Base-by-base conservation (phyloP, 2,797 vertebrate species). In the Stomatorhinus walkeri region DNA sequence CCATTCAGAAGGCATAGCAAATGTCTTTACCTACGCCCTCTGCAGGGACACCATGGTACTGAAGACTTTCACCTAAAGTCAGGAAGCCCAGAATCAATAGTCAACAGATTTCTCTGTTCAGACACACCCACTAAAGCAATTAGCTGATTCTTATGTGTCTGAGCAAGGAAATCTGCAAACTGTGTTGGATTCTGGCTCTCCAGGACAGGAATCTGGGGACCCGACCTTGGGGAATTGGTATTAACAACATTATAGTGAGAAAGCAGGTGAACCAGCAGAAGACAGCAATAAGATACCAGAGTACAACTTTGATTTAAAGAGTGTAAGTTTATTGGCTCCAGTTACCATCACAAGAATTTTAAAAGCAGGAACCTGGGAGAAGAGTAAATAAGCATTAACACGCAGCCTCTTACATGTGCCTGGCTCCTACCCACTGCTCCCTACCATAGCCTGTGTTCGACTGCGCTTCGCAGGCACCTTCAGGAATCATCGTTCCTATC, bases 301-400 rank as follows among this genome's bases (percentile, higher is more conserved):
- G 86, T 90, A 88, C 89, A 91, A 89, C 9, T 81, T 88, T 92
- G 89, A 90, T 94, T 95, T 94, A 95, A 96, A 96, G 92, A 93
- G 94, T 94, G 94, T 94, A 95, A 96, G 91, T 97, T 97, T 97
- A 97, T 97, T 97, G 93, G 95, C 94, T 93, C 94, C 93, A 90
- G 92, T 93, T 94, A 94, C 94, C 90, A 94, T 93, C 93, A 93
- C 94, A 93, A 93, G 93, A 92, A 91, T 92, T 93, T 32, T 93
- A 91, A 94, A 93, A 91, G 87, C 85, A 91, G 90, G 90, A 90
- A 40, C 40, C 51, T 61, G 51, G 46, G 92, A 93, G 92, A 94
- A 91, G 92, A 91, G 86, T 88, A 92, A 88, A 90, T 92, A 94
- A 92, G 92, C 94, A 92, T 92, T 92, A 93, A 94, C 88, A 90